These are phyloP conservation scores for Pygmarrhopalites habei DNA, from an alignment of 1,140 invertebrate genomes.

Conservation along the genomic window DNA sequence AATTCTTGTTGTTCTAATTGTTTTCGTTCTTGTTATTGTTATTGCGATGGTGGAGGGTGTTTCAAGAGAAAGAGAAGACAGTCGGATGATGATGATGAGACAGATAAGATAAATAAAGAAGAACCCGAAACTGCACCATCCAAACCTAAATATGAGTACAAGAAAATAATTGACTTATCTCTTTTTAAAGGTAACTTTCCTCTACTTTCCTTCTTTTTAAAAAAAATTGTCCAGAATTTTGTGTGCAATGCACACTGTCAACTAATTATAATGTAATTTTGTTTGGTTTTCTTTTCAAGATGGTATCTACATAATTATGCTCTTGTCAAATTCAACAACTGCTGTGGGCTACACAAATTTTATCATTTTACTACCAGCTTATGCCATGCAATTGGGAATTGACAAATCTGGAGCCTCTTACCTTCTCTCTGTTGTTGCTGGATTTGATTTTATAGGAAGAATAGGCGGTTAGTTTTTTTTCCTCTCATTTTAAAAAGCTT, in stretches of 20 bases:
- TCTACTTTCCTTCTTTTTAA: no score
- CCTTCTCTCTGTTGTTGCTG: conserved; percentile 67
- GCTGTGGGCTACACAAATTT: conserved; percentile 81
- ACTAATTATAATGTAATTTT: no score
- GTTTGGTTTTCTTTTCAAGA: conserved; percentile 70
- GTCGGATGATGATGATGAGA: background rate
- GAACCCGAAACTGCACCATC: conserved; percentile 38
- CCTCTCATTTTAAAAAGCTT: no score
- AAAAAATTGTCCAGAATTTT: no score
- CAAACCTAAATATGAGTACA: conserved; percentile 24
- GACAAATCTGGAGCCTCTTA: conserved; percentile 60
- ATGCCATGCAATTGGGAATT: conserved; percentile 60
- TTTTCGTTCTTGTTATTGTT: background rate
- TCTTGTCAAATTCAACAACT: conserved; percentile 73
- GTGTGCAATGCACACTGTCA: no score
- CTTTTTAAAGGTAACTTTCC: no score
- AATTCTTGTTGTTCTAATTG: conserved; percentile 17
- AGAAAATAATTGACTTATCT: conserved; percentile 1
- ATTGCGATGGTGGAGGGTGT: background rate
- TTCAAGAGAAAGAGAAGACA: background rate
- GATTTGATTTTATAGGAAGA: conserved; percentile 67
- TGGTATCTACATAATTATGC: conserved; percentile 68
- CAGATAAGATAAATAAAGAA: conserved; percentile 41
- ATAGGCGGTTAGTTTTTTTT: no score
- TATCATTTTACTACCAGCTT: conserved; percentile 67